These are phyloP conservation scores for Caenorhabditis sp. DNA, from an alignment of 2,888 invertebrate species.

Conservation along the genomic window DNA sequence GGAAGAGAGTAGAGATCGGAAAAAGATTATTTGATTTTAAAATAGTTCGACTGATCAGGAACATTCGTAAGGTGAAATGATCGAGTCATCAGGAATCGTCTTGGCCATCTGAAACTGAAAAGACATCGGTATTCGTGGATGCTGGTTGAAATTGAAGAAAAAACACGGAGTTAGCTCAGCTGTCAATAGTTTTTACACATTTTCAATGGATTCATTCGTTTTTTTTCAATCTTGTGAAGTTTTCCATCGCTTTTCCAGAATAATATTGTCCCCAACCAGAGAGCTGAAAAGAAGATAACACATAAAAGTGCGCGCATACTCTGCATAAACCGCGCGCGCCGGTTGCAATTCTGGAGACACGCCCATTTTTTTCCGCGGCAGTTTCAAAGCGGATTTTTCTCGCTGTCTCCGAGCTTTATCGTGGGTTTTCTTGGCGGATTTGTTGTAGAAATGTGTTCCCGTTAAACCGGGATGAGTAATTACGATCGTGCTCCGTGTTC, in stretches of 20 bases:
- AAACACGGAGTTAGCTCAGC: no score
- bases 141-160: no score
- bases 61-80: neutral
- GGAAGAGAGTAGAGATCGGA: conserved; percentile 5
- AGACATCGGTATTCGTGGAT: no score
- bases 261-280: no score
- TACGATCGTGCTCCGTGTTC: conserved; percentile 53
- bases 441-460: conserved; percentile 25
- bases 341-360: conserved; percentile 17
- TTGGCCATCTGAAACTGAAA: no score
- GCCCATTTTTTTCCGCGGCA: conserved; percentile 35
- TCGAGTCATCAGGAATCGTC: no score
- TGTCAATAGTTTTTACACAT: no score
- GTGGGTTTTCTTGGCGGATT: neutral
- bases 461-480: conserved; percentile 39
- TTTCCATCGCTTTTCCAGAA: no score
- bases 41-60: conserved; percentile 30
- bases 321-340: conserved; percentile 27
- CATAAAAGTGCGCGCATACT: neutral
- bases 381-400: conserved; percentile 22
- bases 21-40: conserved; percentile 7
- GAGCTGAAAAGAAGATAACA: neutral
- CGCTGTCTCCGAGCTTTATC: neutral
- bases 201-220: no score
- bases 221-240: no score